A percentile compares a stretch with the other conserved stretches of the same genome.
These are phyloP conservation scores for Drosophila bunnanda DNA, from an alignment of 2,888 invertebrate species.

Conservation along the genomic window DNA sequence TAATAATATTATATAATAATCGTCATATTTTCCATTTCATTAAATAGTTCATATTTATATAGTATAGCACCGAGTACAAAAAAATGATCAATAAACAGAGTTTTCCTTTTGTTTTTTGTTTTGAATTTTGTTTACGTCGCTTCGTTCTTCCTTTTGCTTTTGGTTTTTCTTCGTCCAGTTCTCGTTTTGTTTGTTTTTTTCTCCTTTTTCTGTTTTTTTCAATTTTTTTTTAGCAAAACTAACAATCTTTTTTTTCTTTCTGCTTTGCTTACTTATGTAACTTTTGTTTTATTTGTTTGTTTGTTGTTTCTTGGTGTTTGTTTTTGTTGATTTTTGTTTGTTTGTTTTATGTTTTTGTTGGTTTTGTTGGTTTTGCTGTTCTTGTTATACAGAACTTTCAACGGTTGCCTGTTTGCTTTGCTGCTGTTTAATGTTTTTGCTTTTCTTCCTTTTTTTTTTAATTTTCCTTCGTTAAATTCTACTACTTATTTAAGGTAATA, in stretches of 20 bases:
- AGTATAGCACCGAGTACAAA: conserved; percentile 85
- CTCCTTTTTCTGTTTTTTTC: conserved; percentile 3
- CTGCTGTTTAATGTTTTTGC: conserved; percentile 38
- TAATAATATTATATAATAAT: conserved; percentile 59
- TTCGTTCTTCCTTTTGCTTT: conserved; percentile 8
- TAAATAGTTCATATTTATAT: conserved; percentile 81
- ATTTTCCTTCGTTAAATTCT: conserved; percentile 56
- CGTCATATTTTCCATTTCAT: conserved; percentile 51
- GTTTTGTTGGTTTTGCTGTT: conserved; percentile 15
- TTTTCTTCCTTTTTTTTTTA: conserved; percentile 16
- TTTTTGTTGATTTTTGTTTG: conserved; percentile 12
- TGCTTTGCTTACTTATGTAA: conserved; percentile 31
- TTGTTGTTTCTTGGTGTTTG: conserved; percentile 38
- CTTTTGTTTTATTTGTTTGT: conserved; percentile 39
- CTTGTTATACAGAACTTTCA: conserved; percentile 54
- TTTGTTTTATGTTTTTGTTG: conserved; percentile 12
- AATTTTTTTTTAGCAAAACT: conserved; percentile 42
- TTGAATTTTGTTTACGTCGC: conserved; percentile 56
- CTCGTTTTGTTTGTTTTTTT: conserved; percentile 31
- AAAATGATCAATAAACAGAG: conserved; percentile 77
- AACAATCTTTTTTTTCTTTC: conserved; percentile 43
- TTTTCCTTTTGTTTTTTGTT: conserved; percentile 56
- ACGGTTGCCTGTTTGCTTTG: conserved; percentile 65
- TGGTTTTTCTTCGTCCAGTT: conserved; percentile 49
- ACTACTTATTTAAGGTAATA: conserved; percentile 80